Evolutionary conservation across 2,113 vertebrate genomes (phyloP), one percentile per base, ranked within the genome.

Genomic region (Corydoras sp.): DNA sequence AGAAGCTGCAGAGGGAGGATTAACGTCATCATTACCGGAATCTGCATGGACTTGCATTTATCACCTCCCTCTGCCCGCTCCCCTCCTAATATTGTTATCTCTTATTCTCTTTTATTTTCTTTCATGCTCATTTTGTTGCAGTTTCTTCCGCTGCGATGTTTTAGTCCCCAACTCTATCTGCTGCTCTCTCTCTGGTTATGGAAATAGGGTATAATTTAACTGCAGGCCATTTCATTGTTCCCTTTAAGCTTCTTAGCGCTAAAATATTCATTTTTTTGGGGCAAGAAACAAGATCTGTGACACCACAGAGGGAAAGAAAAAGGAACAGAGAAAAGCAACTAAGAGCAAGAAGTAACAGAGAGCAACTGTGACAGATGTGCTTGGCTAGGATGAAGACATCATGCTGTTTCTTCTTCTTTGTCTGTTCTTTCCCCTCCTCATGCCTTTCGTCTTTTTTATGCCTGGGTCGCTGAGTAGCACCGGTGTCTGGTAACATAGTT

Each of bases 211-310:
- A 80, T 88, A 86, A 89, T 88, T 87, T 89, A 86, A 88, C 88
- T 86, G 79, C 79, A 82, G 87, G 79, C 85, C 76, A 85, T 85
- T 86, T 87, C 85, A 88, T 90, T 91, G 87, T 90, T 88, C 85
- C 80, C 84, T 84, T 75, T 89, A 89, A 90, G 87, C 88, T 86
- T 82, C 88, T 89, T 89, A 89, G 81, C 85, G 84, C 76, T 89
- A 85, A 90, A 89, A 90, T 89, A 91, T 90, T 90, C 86, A 88
- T 86, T 85, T 88, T 87, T 81, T 80, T 81, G 77, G 81, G 81
- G 77, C 79, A 84, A 81, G 75, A 81, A 79, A 77, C 62, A 82
- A 73, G 87, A 84, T 84, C 76, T 81, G 75, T 85, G 83, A 84
- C 71, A 71, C 80, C 72, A 79, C 68, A 74, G 83, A 68, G 48